Evolutionary conservation across 37 sponge, comb jelly and placozoan species (phyloP).

Genomic region (Oopsacas minuta): DNA sequence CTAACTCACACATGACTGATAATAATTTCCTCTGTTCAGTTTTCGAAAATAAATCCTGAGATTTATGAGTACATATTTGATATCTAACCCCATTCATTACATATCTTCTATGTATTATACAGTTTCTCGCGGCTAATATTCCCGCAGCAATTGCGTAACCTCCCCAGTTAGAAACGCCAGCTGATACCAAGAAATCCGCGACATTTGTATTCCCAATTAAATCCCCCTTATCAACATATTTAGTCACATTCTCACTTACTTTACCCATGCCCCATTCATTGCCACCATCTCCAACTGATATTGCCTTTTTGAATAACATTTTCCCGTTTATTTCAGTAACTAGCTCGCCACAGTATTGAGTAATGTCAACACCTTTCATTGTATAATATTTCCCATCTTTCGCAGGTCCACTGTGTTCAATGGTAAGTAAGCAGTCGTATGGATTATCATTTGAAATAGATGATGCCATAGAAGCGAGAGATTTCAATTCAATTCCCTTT

Average conservation of each 20-base stretch:
- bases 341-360: slow-evolving; percentile 36
- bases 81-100: slow-evolving; percentile 35
- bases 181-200: slow-evolving; percentile 39
- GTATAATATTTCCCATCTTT: slow-evolving; percentile 54
- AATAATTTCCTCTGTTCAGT: slow-evolving; percentile 37
- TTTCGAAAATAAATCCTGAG: slow-evolving; percentile 30
- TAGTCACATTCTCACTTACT: slow-evolving; percentile 28
- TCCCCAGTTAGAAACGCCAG: slow-evolving; percentile 93
- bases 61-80: background rate
- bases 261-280: slow-evolving; percentile 95
- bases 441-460: background rate
- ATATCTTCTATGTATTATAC: slow-evolving; percentile 64
- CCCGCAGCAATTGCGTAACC: slow-evolving; percentile 65
- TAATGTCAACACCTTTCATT: slow-evolving; percentile 49
- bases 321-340: slow-evolving; percentile 19
- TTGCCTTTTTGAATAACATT: slow-evolving; percentile 50
- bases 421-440: slow-evolving; percentile 64
- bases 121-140: slow-evolving; percentile 37
- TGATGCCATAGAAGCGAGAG: background rate
- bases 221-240: slow-evolving; percentile 30
- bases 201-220: slow-evolving; percentile 37
- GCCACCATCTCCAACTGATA: slow-evolving; percentile 85
- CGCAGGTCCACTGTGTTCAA: slow-evolving; percentile 57
- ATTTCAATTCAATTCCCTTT: background rate
- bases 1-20: slow-evolving; percentile 34